phyloP scores from a whole-genome alignment of 2,797 vertebrate genomes.

The Harpagifer antarcticus region DNA sequence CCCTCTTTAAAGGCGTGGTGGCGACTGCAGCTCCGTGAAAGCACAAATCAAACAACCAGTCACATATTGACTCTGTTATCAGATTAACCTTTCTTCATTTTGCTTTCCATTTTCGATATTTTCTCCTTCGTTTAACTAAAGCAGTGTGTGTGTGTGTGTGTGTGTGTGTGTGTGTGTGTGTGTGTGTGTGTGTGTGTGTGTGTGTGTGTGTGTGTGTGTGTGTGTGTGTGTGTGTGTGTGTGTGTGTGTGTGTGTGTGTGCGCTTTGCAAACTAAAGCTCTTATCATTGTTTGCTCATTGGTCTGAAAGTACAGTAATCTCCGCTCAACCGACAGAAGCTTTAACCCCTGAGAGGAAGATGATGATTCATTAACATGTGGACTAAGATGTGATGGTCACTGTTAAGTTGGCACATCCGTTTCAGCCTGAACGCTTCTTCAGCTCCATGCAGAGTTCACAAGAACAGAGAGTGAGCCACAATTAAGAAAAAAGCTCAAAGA shows the following conservation, averaged over 20 bases:
- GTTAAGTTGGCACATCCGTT: no score
- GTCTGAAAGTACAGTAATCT: not conserved
- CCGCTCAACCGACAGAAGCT: not conserved
- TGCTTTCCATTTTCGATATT: conserved; percentile 6
- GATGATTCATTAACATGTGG: conserved; percentile 14
- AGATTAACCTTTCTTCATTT: no score
- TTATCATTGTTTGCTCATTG: not conserved
- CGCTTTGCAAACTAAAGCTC: not conserved
- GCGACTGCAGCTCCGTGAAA: not conserved
- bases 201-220: not conserved
- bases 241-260: not conserved
- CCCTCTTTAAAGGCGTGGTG: not conserved
- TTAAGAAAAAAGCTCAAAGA: not conserved
- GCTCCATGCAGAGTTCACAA: not conserved
- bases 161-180: not conserved
- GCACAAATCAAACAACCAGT: not conserved
- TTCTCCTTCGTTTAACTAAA: not conserved
- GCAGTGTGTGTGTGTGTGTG: not conserved
- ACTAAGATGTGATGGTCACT: not conserved
- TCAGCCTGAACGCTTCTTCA: no score
- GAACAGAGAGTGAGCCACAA: not conserved
- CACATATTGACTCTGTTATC: not conserved
- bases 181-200: not conserved
- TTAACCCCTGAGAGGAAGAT: conserved; percentile 4
- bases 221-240: not conserved